phyloP scores from a whole-genome alignment of 2,797 vertebrate species.

The Tangara arthus region DNA sequence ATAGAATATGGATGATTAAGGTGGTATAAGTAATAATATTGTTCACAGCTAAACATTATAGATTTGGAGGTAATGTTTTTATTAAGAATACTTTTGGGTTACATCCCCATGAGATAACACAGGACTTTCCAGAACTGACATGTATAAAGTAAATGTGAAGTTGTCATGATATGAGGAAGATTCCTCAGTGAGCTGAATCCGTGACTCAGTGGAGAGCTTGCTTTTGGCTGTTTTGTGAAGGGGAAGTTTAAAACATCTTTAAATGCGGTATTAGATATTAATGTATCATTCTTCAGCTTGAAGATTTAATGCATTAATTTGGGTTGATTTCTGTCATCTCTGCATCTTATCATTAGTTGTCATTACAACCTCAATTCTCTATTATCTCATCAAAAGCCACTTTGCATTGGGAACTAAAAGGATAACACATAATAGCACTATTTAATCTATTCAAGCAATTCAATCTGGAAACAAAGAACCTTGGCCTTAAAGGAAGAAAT shows the following conservation, averaged over 20 bases:
- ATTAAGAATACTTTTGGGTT: background rate
- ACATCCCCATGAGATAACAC: background rate
- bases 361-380: background rate
- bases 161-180: background rate
- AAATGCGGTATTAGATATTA: background rate
- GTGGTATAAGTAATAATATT: background rate
- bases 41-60: background rate
- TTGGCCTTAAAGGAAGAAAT: background rate
- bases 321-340: slow-evolving; percentile 5
- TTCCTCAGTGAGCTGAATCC: background rate
- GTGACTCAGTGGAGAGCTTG: background rate
- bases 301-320: slow-evolving; percentile 21
- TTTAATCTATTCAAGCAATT: slow-evolving; percentile 47
- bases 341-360: background rate
- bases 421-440: background rate
- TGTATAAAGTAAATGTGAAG: background rate
- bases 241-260: background rate
- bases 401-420: slow-evolving; percentile 18
- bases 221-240: background rate
- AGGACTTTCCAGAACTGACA: background rate
- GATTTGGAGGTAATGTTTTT: background rate
- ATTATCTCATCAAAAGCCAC: slow-evolving; percentile 5
- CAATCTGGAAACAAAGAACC: slow-evolving; percentile 24
- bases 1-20: background rate
- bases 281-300: background rate